Conservation (phyloP, 2,797 vertebrate genomes). For the Argentina silus region DNA sequence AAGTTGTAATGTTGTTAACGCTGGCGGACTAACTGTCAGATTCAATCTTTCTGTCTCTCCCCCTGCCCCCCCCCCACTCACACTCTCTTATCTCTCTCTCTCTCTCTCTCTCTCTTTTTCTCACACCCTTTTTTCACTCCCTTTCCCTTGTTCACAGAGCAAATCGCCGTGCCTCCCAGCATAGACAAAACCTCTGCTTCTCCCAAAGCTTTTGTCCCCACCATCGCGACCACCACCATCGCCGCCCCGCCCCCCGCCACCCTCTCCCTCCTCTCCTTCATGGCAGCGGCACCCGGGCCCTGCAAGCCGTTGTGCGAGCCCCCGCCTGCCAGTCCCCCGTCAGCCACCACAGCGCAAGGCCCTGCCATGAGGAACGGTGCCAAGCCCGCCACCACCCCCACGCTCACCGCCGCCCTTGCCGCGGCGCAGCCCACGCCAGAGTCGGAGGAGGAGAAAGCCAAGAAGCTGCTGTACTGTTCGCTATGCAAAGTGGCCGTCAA, state of each 20-base stretch:
- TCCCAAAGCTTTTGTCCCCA: slow-evolving; percentile 33
- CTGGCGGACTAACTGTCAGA: slow-evolving; percentile 29
- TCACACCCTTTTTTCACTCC: slow-evolving; percentile 2
- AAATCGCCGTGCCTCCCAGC: slow-evolving; percentile 21
- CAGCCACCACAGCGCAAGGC: slow-evolving; percentile 28
- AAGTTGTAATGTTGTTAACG: slow-evolving; percentile 8
- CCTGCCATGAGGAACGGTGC: slow-evolving; percentile 58
- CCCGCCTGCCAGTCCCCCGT: slow-evolving; percentile 73
- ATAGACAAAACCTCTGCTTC: slow-evolving; percentile 29
- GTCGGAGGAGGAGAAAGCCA: slow-evolving; percentile 96
- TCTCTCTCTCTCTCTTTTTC: slow-evolving; percentile 22
- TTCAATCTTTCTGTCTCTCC: slow-evolving; percentile 29
- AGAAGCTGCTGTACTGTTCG: slow-evolving; percentile 96
- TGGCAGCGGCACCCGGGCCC: slow-evolving; percentile 11
- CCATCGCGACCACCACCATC: slow-evolving; percentile 28
- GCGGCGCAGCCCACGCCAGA: slow-evolving; percentile 70
- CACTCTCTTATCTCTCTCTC: background rate
- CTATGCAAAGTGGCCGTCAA: slow-evolving; percentile 99
- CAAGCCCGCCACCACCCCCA: slow-evolving; percentile 50
- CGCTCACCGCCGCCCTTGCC: slow-evolving; percentile 49
- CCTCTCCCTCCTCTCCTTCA: slow-evolving; percentile 9
- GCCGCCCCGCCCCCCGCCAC: slow-evolving; percentile 25
- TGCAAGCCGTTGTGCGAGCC: slow-evolving; percentile 67
- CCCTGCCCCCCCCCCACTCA: background rate
- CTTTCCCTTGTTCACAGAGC: slow-evolving; percentile 49